These are phyloP conservation scores for Drosophila yooni DNA, from an alignment of 2,888 invertebrate species.

Conservation along the genomic window DNA sequence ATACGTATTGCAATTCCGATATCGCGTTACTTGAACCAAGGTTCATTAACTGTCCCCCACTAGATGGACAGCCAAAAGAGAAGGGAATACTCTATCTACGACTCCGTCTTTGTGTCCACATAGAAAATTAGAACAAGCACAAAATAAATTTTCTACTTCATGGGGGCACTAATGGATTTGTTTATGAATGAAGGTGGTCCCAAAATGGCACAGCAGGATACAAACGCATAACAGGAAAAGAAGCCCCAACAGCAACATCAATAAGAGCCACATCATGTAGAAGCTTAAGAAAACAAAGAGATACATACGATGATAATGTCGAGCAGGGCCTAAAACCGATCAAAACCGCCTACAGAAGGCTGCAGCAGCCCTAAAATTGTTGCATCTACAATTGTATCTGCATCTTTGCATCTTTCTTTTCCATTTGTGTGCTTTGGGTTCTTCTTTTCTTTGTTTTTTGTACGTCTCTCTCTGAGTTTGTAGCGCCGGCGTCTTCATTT, in stretches of 20 bases:
- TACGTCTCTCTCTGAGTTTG: constrained; percentile 19
- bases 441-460: constrained; percentile 5
- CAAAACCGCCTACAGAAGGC: constrained; percentile 39
- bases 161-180: constrained; percentile 55
- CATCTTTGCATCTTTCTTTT: constrained; percentile 14
- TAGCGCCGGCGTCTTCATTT: constrained; percentile 79
- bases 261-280: constrained; percentile 18
- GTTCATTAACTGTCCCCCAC: constrained; percentile 69
- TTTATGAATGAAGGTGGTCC: constrained; percentile 65
- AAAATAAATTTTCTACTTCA: constrained; percentile 53
- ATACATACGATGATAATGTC: constrained; percentile 50
- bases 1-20: constrained; percentile 74
- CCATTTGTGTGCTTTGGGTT: not conserved
- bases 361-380: constrained; percentile 17
- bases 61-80: constrained; percentile 48
- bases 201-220: constrained; percentile 67
- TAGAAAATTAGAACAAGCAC: constrained; percentile 57
- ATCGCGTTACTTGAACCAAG: constrained; percentile 76
- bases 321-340: constrained; percentile 35
- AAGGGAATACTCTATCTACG: constrained; percentile 42
- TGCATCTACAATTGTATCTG: constrained; percentile 35
- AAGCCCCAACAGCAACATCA: constrained; percentile 22
- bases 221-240: constrained; percentile 65
- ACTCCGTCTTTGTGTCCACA: constrained; percentile 4
- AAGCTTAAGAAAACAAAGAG: constrained; percentile 27